Evolutionary conservation across 2,888 invertebrate genomes (phyloP), one percentile per base, ranked within the genome.

Genomic region (Conops quadrifasciatus): DNA sequence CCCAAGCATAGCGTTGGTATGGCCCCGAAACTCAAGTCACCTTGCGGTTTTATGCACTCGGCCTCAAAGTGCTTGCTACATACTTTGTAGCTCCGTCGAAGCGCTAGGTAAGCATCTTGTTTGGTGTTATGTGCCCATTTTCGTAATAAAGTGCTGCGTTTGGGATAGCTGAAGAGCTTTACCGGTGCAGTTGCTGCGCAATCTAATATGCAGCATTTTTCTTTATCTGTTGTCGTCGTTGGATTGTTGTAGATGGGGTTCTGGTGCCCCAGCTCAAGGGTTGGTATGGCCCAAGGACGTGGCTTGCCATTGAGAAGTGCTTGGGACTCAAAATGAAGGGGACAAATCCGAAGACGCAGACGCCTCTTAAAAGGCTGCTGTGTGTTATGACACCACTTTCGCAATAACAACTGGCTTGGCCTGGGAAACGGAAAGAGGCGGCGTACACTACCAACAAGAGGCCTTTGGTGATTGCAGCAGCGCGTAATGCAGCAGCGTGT

Each of bases 361-460:
- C 77, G 73, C 2, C 76, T 77, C 1, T 68, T 49, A 1, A 76
- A 67, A 0, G 73, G 67, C 19, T 83, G 73, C 21, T 75, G 77
- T 1, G 83, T 75, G 72, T 83, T 83, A 64, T 83, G 81, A n/a
- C 81, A 77, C 82, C 82, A 83, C 67, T 83, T 83, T 1, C 74
- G 77, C 43, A 79, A 75, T 43, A 82, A 79, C 47, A 80, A 77
- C 21, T 77, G 74, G 15, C 64, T 79, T 16, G 62, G 51, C 36
- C 83, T 79, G 7, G 82, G 82, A 58, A 83, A 78, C 11, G 75
- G 73, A 66, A 81, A 83, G 0, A 83, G 75, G n/a, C n/a, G n/a
- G 0, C 79, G 78, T 0, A 83, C 80, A 9, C 80, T 81, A 62
- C 80, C 81, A 0, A 75, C 72, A 15, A 16, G n/a, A 53, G 53